Evolutionary conservation across 2,113 vertebrate genomes (phyloP).

Genomic region (Brachyhypopomus occidentalis): DNA sequence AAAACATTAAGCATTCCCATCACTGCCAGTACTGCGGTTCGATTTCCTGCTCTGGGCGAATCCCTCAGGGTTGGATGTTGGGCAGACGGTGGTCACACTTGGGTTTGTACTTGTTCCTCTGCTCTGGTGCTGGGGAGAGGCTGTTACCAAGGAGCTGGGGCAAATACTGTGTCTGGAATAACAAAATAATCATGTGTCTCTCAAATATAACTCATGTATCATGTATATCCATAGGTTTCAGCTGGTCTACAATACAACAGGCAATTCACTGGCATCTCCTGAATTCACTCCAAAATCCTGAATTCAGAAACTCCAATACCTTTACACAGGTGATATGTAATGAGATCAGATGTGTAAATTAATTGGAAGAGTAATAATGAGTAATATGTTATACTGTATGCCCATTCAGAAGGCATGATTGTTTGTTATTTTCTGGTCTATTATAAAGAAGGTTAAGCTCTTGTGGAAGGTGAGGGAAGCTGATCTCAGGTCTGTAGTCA

Average conservation of each 20-base stretch:
- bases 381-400: not conserved
- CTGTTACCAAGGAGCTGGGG: slow-evolving; percentile 77
- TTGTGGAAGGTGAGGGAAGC: not conserved
- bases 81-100: slow-evolving; percentile 77
- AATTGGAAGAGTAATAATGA: not conserved
- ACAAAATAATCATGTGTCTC: not conserved
- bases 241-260: no score
- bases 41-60: not conserved
- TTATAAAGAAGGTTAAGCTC: no score
- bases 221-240: no score
- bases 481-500: not conserved
- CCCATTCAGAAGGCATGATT: no score
- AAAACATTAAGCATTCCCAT: no score
- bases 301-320: no score
- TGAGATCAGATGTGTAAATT: no score
- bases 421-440: no score
- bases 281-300: no score
- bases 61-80: slow-evolving; percentile 69
- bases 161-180: slow-evolving; percentile 73
- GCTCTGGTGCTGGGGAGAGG: slow-evolving; percentile 76
- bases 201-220: not conserved
- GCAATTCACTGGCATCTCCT: no score
- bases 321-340: no score
- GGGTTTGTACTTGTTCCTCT: slow-evolving; percentile 76
- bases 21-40: no score